Evolutionary conservation across 2,888 invertebrate genomes (phyloP).

Genomic region (Thysanoteuthis rhombus): DNA sequence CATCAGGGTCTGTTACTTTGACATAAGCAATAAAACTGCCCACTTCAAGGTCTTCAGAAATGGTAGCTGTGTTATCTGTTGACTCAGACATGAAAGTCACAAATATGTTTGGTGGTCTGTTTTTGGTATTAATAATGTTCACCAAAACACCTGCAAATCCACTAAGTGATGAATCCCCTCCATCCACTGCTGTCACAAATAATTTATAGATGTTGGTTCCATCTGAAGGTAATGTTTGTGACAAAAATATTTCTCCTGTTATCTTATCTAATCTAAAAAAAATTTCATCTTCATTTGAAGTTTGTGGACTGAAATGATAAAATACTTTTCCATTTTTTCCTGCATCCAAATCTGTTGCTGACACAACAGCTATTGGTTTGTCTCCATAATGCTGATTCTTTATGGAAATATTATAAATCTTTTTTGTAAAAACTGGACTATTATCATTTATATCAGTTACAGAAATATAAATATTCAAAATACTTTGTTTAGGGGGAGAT

Average conservation of each 20-base stretch:
- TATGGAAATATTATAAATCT: not conserved
- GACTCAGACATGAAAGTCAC: conserved; percentile 86
- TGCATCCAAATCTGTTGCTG: not conserved
- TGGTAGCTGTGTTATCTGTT: conserved; percentile 43
- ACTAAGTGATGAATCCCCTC: conserved; percentile 45
- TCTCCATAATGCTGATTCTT: conserved; percentile 35
- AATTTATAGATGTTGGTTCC: conserved; percentile 76
- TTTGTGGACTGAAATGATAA: not conserved
- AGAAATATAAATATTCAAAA: not conserved
- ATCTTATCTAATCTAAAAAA: not conserved
- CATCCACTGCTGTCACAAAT: conserved; percentile 66
- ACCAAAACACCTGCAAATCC: conserved; percentile 71
- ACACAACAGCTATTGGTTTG: conserved; percentile 33
- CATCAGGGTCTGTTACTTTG: conserved; percentile 73
- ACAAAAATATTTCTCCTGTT: conserved; percentile 82
- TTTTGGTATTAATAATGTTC: conserved; percentile 77
- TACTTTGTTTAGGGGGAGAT: not conserved
- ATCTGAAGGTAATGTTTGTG: conserved; percentile 85
- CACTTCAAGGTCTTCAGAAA: conserved; percentile 77
- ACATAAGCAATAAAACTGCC: conserved; percentile 94
- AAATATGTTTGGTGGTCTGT: conserved; percentile 87
- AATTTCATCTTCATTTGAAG: not conserved
- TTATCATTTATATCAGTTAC: not conserved
- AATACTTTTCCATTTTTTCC: not conserved
- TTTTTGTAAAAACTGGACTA: not conserved